Percentiles rank a stretch among this genome's conserved stretches.
These are phyloP conservation scores for Eurytoma adleriae DNA, from an alignment of 2,888 invertebrate species.

Conservation along the genomic window DNA sequence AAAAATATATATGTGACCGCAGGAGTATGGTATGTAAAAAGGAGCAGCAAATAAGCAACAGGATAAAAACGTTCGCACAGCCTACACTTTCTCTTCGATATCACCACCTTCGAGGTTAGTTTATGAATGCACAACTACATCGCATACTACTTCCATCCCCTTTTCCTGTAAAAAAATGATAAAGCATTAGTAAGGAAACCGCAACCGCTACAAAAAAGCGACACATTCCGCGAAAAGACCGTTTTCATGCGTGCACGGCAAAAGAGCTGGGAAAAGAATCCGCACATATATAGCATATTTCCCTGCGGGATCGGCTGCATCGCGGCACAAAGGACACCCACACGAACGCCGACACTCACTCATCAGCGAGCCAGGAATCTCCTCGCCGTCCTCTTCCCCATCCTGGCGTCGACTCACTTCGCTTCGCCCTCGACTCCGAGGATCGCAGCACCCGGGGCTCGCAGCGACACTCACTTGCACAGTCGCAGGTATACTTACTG, in stretches of 20 bases:
- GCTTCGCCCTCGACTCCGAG: neutral
- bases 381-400: slow-evolving; percentile 21
- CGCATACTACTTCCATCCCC: neutral
- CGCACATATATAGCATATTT: slow-evolving; percentile 18
- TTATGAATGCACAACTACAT: slow-evolving; percentile 5
- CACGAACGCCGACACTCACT: slow-evolving; percentile 20
- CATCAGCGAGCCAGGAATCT: slow-evolving; percentile 27
- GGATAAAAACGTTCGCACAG: slow-evolving; percentile 16
- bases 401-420: slow-evolving; percentile 12
- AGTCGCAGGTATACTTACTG: neutral
- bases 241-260: neutral
- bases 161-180: neutral
- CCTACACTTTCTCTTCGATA: slow-evolving; percentile 40
- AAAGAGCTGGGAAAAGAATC: neutral
- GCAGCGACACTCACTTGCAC: neutral
- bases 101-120: slow-evolving; percentile 43
- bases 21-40: slow-evolving; percentile 43
- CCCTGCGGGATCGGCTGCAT: slow-evolving; percentile 24
- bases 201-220: neutral
- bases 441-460: neutral
- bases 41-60: slow-evolving; percentile 33
- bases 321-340: slow-evolving; percentile 40
- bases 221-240: neutral
- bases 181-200: neutral
- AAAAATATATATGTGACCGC: slow-evolving; percentile 32